A percentile compares a stretch with the other conserved stretches of the same genome.
Evolutionary conservation across 2,888 invertebrate species (phyloP).

Genomic region (Crepidodera aurea): DNA sequence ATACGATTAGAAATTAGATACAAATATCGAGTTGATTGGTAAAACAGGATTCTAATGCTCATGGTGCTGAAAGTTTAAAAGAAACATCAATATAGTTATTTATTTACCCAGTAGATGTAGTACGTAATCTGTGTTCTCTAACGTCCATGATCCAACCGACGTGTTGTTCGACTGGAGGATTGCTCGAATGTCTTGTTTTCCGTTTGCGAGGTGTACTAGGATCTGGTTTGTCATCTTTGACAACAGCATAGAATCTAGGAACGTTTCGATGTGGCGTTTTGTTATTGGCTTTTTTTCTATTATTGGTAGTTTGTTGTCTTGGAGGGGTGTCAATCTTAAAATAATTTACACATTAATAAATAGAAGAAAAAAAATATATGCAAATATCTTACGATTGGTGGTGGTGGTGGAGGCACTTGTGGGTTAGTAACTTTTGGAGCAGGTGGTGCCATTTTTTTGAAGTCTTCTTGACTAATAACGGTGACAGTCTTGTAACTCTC

Average conservation of each 20-base stretch:
- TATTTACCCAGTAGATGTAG: conserved; percentile 76
- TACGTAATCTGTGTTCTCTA: conserved; percentile 81
- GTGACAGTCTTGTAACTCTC: conserved; percentile 85
- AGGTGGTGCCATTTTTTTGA: conserved; percentile 78
- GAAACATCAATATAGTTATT: neutral
- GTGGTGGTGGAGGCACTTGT: conserved; percentile 85
- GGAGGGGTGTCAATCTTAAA: conserved; percentile 35
- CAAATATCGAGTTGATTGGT: too few relatives aligned
- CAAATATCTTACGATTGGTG: conserved; percentile 60
- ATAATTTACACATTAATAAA: neutral
- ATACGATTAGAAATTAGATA: too few relatives aligned
- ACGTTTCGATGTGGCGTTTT: conserved; percentile 65
- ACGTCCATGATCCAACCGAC: conserved; percentile 98
- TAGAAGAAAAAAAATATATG: neutral
- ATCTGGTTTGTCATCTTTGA: conserved; percentile 76
- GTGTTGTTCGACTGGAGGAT: conserved; percentile 94
- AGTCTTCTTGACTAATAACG: conserved; percentile 86
- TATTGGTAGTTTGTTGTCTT: conserved; percentile 35
- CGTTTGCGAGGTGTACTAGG: conserved; percentile 80
- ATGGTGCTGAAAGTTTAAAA: too few relatives aligned
- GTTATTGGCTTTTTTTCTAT: too few relatives aligned
- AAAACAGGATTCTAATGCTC: too few relatives aligned
- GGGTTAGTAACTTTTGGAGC: conserved; percentile 74
- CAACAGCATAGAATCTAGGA: conserved; percentile 93
- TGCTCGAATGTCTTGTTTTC: conserved; percentile 90